phyloP scores from a whole-genome alignment of 2,113 vertebrate genomes.

The Oriolus oriolus region DNA sequence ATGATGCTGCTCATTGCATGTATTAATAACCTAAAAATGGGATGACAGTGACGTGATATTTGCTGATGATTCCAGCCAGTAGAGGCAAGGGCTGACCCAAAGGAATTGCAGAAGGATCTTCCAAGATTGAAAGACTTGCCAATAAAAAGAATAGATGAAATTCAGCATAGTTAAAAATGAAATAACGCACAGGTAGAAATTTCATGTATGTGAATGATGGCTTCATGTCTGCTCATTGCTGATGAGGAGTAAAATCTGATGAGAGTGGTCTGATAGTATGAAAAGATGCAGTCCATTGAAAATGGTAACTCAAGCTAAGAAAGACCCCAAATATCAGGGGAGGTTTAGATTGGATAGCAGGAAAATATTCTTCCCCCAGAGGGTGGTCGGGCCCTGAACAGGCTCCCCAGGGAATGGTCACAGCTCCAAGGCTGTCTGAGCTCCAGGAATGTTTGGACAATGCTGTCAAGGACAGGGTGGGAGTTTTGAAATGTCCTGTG shows the following conservation, averaged over 20 bases:
- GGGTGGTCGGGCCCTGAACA: accelerated
- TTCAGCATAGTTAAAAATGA: not conserved
- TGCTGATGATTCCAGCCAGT: not conserved
- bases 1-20: not conserved
- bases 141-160: not conserved
- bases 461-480: not conserved
- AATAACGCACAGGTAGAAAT: not conserved
- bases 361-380: not conserved
- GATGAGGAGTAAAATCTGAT: not conserved
- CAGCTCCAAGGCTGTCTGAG: not conserved
- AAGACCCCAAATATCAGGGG: not conserved
- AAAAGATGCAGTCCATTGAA: not conserved
- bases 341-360: not conserved
- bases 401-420: not conserved
- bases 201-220: not conserved
- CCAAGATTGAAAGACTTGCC: not conserved
- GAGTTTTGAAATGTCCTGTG: not conserved
- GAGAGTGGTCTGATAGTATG: not conserved
- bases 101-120: not conserved
- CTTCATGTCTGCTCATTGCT: not conserved
- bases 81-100: not conserved
- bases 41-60: not conserved
- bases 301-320: not conserved
- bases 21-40: not conserved
- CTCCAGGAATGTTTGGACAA: not conserved